These are phyloP conservation scores for Phymanthus crucifer DNA, from an alignment of 92 coral and sea anemone species.

Conservation along the genomic window DNA sequence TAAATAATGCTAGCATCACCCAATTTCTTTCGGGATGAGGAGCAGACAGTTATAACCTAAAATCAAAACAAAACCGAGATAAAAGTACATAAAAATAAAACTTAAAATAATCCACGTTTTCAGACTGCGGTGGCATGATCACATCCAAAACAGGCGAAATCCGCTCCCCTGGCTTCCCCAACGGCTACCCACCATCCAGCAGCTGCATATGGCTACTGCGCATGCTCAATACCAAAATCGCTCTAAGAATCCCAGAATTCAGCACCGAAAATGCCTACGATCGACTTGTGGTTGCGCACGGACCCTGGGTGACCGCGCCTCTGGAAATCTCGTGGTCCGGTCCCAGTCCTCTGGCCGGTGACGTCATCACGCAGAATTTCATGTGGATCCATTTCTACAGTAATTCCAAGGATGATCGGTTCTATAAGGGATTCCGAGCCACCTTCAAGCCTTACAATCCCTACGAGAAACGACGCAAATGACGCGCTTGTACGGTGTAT, in stretches of 20 bases:
- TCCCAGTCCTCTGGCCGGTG: slow-evolving; percentile 72
- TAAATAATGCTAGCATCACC: too few relatives aligned
- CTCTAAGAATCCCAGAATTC: slow-evolving; percentile 70
- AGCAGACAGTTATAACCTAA: too few relatives aligned
- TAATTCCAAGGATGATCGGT: slow-evolving; percentile 75
- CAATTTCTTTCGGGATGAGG: too few relatives aligned
- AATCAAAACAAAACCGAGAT: too few relatives aligned
- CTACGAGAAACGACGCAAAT: slow-evolving; percentile 35
- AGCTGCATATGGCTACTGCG: slow-evolving; percentile 92
- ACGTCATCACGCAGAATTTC: slow-evolving; percentile 65
- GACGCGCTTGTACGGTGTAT: background rate
- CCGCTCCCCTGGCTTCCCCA: slow-evolving; percentile 85
- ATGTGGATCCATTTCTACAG: slow-evolving; percentile 90
- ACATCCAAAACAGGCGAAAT: slow-evolving; percentile 71
- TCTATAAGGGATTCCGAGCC: slow-evolving; percentile 86
- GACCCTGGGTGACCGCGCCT: slow-evolving; percentile 83
- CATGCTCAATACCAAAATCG: slow-evolving; percentile 65
- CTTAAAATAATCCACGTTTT: background rate
- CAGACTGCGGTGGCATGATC: slow-evolving; percentile 95
- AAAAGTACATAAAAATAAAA: background rate
- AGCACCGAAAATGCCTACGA: slow-evolving; percentile 87
- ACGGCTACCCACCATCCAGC: slow-evolving; percentile 78
- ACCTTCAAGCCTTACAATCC: slow-evolving; percentile 67
- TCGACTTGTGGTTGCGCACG: slow-evolving; percentile 79
- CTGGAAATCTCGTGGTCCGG: slow-evolving; percentile 87